These are phyloP conservation scores for Mastacembelus armatus DNA, from an alignment of 2,797 vertebrate species.

Conservation along the genomic window DNA sequence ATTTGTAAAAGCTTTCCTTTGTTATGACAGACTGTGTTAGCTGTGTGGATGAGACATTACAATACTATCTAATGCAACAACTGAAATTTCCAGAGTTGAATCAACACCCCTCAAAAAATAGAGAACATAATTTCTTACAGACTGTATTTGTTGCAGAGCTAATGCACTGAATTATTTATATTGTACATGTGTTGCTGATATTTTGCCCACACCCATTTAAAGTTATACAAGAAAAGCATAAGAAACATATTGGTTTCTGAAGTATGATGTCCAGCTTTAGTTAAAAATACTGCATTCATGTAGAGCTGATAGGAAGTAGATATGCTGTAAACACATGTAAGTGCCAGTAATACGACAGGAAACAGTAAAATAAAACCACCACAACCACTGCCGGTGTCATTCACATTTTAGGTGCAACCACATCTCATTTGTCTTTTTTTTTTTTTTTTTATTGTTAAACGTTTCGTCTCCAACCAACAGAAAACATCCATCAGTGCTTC, in stretches of 20 bases:
- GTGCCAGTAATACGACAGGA: constrained; percentile 41
- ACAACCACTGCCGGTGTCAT: not conserved
- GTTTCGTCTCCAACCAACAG: not conserved
- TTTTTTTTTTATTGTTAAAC: not conserved
- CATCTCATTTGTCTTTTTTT: too few relatives aligned
- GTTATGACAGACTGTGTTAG: too few relatives aligned
- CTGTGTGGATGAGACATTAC: not conserved
- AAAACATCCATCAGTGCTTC: not conserved
- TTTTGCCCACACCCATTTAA: not conserved
- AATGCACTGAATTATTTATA: too few relatives aligned
- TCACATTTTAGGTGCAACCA: constrained; percentile 29
- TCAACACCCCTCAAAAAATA: not conserved
- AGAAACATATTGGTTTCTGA: not conserved
- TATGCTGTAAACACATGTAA: constrained; percentile 2
- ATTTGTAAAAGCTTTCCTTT: not conserved
- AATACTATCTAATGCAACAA: not conserved
- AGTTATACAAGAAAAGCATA: too few relatives aligned
- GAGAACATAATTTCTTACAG: not conserved
- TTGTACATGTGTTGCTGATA: not conserved
- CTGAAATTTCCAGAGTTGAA: constrained; percentile 1
- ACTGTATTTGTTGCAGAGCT: not conserved
- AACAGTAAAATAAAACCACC: constrained; percentile 33
- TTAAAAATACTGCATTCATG: too few relatives aligned
- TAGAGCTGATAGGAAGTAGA: not conserved
- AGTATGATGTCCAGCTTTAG: not conserved